A percentile compares a stretch with the other conserved stretches of the same genome.
Evolutionary conservation across 2,888 invertebrate genomes (phyloP).

Genomic region (Acrobasis suavella): DNA sequence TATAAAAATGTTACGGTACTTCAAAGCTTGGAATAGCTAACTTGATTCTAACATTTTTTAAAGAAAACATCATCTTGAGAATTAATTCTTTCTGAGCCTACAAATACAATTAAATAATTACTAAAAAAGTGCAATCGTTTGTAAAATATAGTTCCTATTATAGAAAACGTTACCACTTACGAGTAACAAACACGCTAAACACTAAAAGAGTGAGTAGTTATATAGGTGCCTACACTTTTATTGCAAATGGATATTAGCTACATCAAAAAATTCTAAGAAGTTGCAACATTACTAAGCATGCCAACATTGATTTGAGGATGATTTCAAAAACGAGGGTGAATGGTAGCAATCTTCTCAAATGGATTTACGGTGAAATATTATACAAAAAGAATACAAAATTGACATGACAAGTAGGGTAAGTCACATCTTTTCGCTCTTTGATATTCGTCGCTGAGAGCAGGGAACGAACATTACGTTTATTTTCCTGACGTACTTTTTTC

Average conservation of each 20-base stretch:
- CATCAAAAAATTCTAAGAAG: too few relatives aligned
- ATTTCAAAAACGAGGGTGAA: not conserved
- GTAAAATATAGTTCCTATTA: too few relatives aligned
- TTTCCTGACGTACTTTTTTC: slow-evolving; percentile 9
- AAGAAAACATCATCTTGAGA: not conserved
- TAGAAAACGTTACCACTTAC: too few relatives aligned
- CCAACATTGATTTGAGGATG: not conserved
- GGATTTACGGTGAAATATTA: slow-evolving; percentile 15
- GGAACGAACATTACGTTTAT: not conserved
- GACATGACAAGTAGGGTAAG: slow-evolving; percentile 3
- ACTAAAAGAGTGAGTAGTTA: too few relatives aligned
- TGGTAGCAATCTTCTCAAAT: slow-evolving; percentile 9
- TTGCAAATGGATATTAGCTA: too few relatives aligned
- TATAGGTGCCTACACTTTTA: too few relatives aligned
- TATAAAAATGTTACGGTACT: slow-evolving; percentile 13
- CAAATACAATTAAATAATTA: too few relatives aligned
- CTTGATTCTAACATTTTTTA: not conserved
- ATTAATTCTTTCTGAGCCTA: too few relatives aligned
- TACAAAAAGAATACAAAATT: slow-evolving; percentile 16
- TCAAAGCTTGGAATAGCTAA: not conserved
- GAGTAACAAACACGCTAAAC: too few relatives aligned
- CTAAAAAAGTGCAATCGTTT: too few relatives aligned
- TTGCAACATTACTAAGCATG: not conserved
- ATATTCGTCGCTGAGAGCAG: slow-evolving; percentile 3
- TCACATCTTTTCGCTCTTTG: slow-evolving; percentile 19